Evolutionary conservation across 1,140 invertebrate species (phyloP), one percentile per base, ranked within the genome.

Genomic region (Atopsyche davidsoni): DNA sequence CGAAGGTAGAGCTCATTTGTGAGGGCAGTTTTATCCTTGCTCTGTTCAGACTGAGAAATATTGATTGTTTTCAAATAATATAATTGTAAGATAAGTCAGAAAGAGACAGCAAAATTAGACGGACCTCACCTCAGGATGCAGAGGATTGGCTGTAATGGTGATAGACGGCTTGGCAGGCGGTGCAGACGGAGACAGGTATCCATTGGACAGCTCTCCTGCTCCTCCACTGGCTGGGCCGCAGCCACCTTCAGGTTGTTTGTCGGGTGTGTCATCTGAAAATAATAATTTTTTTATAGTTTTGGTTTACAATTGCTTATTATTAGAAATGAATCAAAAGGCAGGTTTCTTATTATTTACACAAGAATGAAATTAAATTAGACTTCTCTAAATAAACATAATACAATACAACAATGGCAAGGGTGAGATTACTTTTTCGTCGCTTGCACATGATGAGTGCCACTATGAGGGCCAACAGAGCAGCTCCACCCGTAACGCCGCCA

Each of bases 91-190:
- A 10, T 38, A 10, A 6, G 7, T 38, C 14, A 38, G 35, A 38
- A 11, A 40, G 4, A 11, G n/a, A 40, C 4, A 14, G 32, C 14
- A 47, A 41, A 36, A 31, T n/a, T 18, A 45, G 42, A 57, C 55
- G 46, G 46, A 57, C 55, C 55, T 57, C 40, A 57, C 55, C 55
- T 57, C 55, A 21, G 50, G 39, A 22, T 44, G 55, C 51, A 58
- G 25, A 7, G 55, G 55, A 40, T 58, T 58, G 23, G 51, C 28
- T 10, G 51, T 53, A 23, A 58, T 58, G 7, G 55, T 58, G 32
- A 58, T 53, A 2, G 22, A 22, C 1, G 52, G 35, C 24, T 47
- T 43, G 44, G 25, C 14, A 11, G 54, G 44, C 11, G 42, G 17
- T 7, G 38, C 31, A 10, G 55, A 51, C 16, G 48, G 19, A 16